Evolutionary conservation across 2,797 vertebrate genomes (phyloP).

Genomic region (Pitangus sulphuratus): DNA sequence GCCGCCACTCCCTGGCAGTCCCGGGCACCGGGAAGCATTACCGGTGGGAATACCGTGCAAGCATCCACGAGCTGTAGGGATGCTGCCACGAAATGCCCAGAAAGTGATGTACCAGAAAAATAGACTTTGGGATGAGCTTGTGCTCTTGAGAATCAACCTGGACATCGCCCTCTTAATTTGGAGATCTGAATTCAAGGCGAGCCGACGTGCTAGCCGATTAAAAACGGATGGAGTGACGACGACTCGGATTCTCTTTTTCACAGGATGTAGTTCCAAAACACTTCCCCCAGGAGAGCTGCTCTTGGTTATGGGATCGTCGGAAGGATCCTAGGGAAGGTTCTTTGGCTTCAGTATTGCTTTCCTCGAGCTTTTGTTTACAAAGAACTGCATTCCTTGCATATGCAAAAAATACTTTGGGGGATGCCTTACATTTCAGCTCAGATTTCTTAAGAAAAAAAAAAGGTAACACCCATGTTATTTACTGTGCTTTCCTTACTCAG

Average conservation of each 20-base stretch:
- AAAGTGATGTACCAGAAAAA: slow-evolving; percentile 68
- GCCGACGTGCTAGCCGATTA: slow-evolving; percentile 45
- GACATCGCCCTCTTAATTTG: slow-evolving; percentile 32
- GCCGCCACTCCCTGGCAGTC: slow-evolving; percentile 55
- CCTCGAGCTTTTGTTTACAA: slow-evolving; percentile 84
- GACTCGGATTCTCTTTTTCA: slow-evolving; percentile 55
- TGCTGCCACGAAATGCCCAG: slow-evolving; percentile 42
- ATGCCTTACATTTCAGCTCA: slow-evolving; percentile 83
- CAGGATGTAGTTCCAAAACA: slow-evolving; percentile 46
- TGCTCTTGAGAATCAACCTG: slow-evolving; percentile 39
- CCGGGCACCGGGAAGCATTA: not conserved
- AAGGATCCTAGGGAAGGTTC: slow-evolving; percentile 61
- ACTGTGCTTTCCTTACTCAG: slow-evolving; percentile 48
- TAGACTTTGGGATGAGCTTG: slow-evolving; percentile 47
- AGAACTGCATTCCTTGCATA: slow-evolving; percentile 84
- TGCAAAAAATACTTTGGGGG: slow-evolving; percentile 67
- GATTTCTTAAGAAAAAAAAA: slow-evolving; percentile 73
- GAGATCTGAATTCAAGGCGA: slow-evolving; percentile 49
- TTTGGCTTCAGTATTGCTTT: slow-evolving; percentile 70
- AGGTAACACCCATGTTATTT: slow-evolving; percentile 60
- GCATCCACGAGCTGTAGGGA: not conserved
- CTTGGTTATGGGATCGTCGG: slow-evolving; percentile 56
- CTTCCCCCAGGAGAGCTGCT: slow-evolving; percentile 36
- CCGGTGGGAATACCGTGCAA: slow-evolving; percentile 17
- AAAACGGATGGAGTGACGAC: slow-evolving; percentile 62